Percentiles rank a stretch among this genome's conserved stretches.
phyloP scores from a whole-genome alignment of 2,797 vertebrate genomes.

The Heteromormyrus szaboi region DNA sequence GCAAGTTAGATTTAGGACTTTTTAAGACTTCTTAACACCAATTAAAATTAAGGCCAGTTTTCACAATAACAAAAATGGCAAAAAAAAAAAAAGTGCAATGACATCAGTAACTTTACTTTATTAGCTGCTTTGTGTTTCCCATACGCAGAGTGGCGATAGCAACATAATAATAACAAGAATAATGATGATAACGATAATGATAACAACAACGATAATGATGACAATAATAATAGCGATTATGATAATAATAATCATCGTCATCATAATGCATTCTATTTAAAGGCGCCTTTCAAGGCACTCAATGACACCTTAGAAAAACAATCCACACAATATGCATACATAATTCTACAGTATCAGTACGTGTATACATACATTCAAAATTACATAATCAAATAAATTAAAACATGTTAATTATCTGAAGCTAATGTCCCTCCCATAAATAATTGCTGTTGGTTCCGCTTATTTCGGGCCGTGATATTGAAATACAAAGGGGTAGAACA shows the following conservation, averaged over 20 bases:
- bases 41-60: background rate
- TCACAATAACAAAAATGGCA: background rate
- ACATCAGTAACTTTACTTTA: background rate
- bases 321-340: too few species aligned
- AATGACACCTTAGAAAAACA: too few species aligned
- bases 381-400: too few species aligned
- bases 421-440: background rate
- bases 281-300: too few species aligned
- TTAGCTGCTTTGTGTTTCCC: background rate
- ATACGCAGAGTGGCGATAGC: background rate
- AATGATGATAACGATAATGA: too few species aligned
- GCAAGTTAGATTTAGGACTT: background rate
- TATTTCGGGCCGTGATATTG: background rate
- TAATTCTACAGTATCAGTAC: too few species aligned
- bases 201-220: too few species aligned
- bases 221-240: too few species aligned
- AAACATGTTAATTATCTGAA: background rate
- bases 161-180: background rate
- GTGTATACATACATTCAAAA: too few species aligned
- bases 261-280: too few species aligned
- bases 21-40: background rate
- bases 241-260: too few species aligned
- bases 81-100: background rate
- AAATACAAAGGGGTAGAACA: background rate
- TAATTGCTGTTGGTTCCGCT: background rate